phyloP scores from a whole-genome alignment of 2,113 vertebrate genomes.

The Podocnemis expansa region DNA sequence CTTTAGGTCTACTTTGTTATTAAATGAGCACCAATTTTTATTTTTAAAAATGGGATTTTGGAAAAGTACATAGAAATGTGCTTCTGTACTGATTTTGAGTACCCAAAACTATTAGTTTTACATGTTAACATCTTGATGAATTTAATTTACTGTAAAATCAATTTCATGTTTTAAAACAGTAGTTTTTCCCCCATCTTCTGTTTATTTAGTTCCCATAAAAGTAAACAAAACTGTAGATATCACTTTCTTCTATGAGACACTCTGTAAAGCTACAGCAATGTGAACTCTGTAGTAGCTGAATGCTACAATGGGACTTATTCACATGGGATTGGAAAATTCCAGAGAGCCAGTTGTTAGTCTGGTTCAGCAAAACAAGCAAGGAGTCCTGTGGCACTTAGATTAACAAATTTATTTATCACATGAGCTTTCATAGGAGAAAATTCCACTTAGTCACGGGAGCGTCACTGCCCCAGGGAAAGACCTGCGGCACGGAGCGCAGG shows the following conservation, averaged over 20 bases:
- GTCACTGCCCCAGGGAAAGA: too few relatives aligned
- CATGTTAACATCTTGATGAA: neutral
- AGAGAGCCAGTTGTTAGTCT: too few relatives aligned
- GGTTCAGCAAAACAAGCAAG: too few relatives aligned
- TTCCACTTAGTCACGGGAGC: too few relatives aligned
- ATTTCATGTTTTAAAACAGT: neutral
- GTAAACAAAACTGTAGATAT: neutral
- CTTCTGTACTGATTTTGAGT: neutral
- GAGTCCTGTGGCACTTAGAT: too few relatives aligned
- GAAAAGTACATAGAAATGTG: neutral
- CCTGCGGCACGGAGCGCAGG: too few relatives aligned
- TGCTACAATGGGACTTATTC: neutral
- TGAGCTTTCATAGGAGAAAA: too few relatives aligned
- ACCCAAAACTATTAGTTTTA: neutral
- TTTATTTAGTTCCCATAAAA: neutral
- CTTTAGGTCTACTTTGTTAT: neutral
- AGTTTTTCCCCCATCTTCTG: accelerated
- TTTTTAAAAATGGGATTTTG: neutral
- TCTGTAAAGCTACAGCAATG: neutral
- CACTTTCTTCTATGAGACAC: neutral
- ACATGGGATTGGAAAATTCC: neutral
- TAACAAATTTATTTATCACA: too few relatives aligned
- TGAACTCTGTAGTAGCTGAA: neutral
- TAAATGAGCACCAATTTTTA: neutral
- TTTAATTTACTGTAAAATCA: neutral